Evolutionary conservation across 2,888 invertebrate species (phyloP).

Genomic region (Pediacus dermestoides): DNA sequence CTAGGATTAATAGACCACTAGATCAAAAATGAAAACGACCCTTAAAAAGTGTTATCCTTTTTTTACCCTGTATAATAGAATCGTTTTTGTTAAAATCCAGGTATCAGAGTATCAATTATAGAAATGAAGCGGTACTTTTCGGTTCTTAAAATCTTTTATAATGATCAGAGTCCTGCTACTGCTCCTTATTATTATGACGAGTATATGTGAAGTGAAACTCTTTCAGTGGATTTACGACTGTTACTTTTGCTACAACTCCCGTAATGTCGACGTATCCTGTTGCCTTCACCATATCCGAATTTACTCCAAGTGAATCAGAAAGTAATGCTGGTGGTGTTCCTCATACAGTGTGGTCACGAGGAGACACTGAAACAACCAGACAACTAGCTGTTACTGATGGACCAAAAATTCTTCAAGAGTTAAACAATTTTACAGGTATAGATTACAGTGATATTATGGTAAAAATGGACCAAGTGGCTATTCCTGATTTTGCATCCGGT

Average conservation of each 20-base stretch:
- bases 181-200: too few species aligned
- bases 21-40: too few species aligned
- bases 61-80: too few species aligned
- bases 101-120: too few species aligned
- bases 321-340: neutral
- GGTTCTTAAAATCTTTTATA: too few species aligned
- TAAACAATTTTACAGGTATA: constrained; percentile 56
- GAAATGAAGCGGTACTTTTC: too few species aligned
- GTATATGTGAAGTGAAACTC: too few species aligned
- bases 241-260: constrained; percentile 15
- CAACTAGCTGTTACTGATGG: constrained; percentile 51
- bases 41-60: too few species aligned
- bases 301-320: constrained; percentile 20
- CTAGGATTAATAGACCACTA: too few species aligned
- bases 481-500: constrained; percentile 76
- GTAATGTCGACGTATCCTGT: constrained; percentile 27
- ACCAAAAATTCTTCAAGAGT: constrained; percentile 47
- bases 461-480: constrained; percentile 77
- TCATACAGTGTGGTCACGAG: constrained; percentile 49
- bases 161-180: too few species aligned
- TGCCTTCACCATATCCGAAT: constrained; percentile 28
- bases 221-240: constrained; percentile 14
- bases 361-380: constrained; percentile 49
- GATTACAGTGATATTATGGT: constrained; percentile 49
- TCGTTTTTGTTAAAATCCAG: too few species aligned